Base-by-base conservation (phyloP, 1,140 invertebrate species). In the Dreissena rostriformis region DNA sequence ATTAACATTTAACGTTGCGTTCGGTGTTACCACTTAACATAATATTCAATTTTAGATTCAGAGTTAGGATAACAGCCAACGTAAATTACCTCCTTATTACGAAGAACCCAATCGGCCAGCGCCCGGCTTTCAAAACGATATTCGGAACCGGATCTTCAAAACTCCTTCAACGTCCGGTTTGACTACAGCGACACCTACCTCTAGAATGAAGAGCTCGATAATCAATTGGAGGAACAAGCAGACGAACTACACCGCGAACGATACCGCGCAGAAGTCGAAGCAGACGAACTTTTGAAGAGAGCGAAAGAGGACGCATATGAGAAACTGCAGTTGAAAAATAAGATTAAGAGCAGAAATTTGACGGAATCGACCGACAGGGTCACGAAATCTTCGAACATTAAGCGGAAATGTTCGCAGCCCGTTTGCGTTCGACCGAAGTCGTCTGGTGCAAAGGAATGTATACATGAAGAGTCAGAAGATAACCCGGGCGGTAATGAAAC, bases 101-200 rank as follows among this genome's bases (percentile, higher is more conserved):
- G 39, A 39, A 19, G 57, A n/a, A 61, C 17, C 22, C 4, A 61
- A 24, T 61, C 57, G 17, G 57, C 57, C 17, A 24, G 57, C 6
- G 17, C 57, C 22, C 57, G 57, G 6, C 22, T 61, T 19, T 61
- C 57, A 24, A 72, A 73, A 53, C 49, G 70, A 61, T 66, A 53
- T 15, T 51, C 14, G 6, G 79, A 81, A 22, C 28, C 70, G 12
- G 72, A 82, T 22, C 61, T 74, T 14, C 57, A 26, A n/a, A 28
- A 49, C 26, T 24, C 78, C 49, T 68, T 51, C 28, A 75, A 75
- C 72, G 68, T 82, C 72, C 80, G 80, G 24, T 82, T 82, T 57
- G 87, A 88, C 53, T 85, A 86, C 63, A 88, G 87, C 22, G 55
- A 81, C 39, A 86, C 82, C 10, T 85, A 88, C 55, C 75, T 85